Base-by-base conservation (phyloP, 2,113 vertebrate genomes). In the Plecotus auritus region DNA sequence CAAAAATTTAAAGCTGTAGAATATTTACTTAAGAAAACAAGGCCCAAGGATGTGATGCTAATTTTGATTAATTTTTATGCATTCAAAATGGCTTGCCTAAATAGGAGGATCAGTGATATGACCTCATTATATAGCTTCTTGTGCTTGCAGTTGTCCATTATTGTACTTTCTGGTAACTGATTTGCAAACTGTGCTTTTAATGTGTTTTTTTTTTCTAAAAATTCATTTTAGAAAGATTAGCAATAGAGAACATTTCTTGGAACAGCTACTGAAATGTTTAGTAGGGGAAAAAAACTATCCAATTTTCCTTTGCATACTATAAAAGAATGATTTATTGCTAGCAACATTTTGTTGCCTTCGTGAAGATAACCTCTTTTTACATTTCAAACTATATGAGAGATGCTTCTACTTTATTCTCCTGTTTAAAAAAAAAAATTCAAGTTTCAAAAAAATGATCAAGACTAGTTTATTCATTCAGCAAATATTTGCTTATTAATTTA, bases 11-110 rank as follows among this genome's bases (percentile, higher is more conserved):
- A 97, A 97, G 95, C 96, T 93, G 84, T 1, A 93, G 91, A 96
- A 93, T 95, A 94, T 97, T 98, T 98, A 97, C 74, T 97, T 96
- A 85, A 94, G 78, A 98, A 85, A 86, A 97, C 91, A 97, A 90
- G 59, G 67, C 89, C 80, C 95, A 72, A 88, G 76, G 82, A 95
- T 93, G 83, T 95, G 90, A 93, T 93, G 8, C 77, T 98, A 95
- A 98, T 97, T 98, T 97, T 96, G 95, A 97, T 97, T 93, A 96
- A 89, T 93, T 92, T 92, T 97, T 97, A 90, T 97, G 74, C 66
- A 85, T 93, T 97, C 18, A 35, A 37, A 82, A 85, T 96, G 85
- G 23, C 77, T 96, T 96, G 45, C 84, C 69, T 4, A 92, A 67
- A 82, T 30, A 78, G 30, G 67, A 95, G 9, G 4, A 76, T 72